Evolutionary conservation across 2,888 invertebrate genomes (phyloP).

Genomic region (Drosophila fungiperda): DNA sequence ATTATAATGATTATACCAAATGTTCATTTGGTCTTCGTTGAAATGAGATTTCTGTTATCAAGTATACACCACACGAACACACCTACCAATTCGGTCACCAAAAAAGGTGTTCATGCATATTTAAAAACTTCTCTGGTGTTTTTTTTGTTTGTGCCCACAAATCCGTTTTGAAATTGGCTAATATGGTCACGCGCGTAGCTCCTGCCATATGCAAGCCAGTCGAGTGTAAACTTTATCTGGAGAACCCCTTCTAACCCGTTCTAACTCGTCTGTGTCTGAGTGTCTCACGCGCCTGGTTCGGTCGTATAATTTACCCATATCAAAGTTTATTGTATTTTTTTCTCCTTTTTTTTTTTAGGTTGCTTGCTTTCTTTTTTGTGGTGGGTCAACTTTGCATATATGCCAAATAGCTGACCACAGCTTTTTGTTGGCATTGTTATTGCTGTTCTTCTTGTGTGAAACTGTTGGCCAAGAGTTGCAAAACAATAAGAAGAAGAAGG

Average conservation of each 20-base stretch:
- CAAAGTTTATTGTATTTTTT: constrained; percentile 67
- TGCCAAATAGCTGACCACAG: constrained; percentile 55
- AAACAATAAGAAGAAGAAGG: neutral
- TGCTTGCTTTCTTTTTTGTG: constrained; percentile 25
- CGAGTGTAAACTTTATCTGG: constrained; percentile 44
- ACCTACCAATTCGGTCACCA: neutral
- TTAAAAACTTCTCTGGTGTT: constrained; percentile 56
- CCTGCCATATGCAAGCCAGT: constrained; percentile 50
- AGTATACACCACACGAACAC: constrained; percentile 47
- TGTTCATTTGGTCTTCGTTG: constrained; percentile 20
- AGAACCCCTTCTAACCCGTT: neutral
- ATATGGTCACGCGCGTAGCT: constrained; percentile 27
- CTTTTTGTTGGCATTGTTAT: constrained; percentile 32
- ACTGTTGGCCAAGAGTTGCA: constrained; percentile 12
- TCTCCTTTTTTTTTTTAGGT: neutral
- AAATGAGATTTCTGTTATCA: constrained; percentile 69
- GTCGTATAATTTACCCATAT: constrained; percentile 67
- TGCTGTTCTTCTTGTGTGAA: constrained; percentile 12
- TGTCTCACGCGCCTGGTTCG: constrained; percentile 60
- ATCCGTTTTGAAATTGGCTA: constrained; percentile 59
- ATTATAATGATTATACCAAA: constrained; percentile 7
- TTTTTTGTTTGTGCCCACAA: constrained; percentile 49
- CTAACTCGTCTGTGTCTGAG: constrained; percentile 24
- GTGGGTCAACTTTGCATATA: constrained; percentile 50
- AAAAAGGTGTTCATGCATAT: constrained; percentile 77